These are phyloP conservation scores for Australoheros scitulus DNA, from an alignment of 2,113 vertebrate genomes.

Conservation along the genomic window DNA sequence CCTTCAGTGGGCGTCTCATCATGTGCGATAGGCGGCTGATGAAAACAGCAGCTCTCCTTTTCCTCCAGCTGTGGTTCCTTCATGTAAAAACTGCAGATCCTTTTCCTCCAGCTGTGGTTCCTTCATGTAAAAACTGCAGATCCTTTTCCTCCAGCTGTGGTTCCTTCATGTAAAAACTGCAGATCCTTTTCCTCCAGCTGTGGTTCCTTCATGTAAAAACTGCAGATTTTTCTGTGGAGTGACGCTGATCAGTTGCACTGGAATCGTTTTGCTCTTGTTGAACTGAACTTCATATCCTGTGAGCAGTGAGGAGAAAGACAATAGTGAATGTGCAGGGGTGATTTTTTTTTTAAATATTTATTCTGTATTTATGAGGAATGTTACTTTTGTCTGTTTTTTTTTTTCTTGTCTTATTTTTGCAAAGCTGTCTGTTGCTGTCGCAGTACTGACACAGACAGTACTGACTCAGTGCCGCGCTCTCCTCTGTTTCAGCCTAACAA, in stretches of 20 bases:
- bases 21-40: background rate
- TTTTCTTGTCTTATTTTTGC: background rate
- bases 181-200: background rate
- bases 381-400: background rate
- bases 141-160: too few species aligned
- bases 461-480: background rate
- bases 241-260: background rate
- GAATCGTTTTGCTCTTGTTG: background rate
- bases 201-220: background rate
- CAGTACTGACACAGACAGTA: background rate
- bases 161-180: background rate
- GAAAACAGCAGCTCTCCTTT: background rate
- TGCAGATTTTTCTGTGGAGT: too few species aligned
- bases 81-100: too few species aligned
- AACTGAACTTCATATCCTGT: background rate
- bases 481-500: background rate
- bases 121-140: background rate
- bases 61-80: background rate
- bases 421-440: background rate
- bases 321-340: slow-evolving; percentile 33
- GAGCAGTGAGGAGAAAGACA: slow-evolving; percentile 8
- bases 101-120: background rate
- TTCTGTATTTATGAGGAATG: slow-evolving; percentile 48
- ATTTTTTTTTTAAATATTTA: slow-evolving; percentile 31
- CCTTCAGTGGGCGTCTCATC: background rate